phyloP scores from a whole-genome alignment of 2,888 invertebrate species.

The Cyclophora albipunctata region DNA sequence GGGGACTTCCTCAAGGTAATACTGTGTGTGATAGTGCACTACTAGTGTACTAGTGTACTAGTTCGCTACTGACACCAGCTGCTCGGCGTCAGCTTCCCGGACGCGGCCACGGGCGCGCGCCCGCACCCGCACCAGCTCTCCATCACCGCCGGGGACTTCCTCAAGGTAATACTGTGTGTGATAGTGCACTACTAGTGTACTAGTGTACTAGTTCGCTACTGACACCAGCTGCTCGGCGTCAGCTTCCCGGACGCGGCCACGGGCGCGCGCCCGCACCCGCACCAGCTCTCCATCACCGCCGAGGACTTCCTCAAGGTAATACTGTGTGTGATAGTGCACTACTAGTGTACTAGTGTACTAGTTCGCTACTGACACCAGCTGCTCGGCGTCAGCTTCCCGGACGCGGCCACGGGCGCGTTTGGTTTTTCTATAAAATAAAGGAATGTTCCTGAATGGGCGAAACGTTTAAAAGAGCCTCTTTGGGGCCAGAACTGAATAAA shows the following conservation, averaged over 20 bases:
- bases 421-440: too few relatives aligned
- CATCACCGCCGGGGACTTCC: conserved; percentile 98
- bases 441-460: too few relatives aligned
- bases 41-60: too few relatives aligned
- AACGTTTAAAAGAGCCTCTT: too few relatives aligned
- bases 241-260: conserved; percentile 91
- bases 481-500: too few relatives aligned
- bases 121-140: conserved; percentile 80
- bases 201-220: too few relatives aligned
- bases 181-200: too few relatives aligned
- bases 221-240: conserved; percentile 85
- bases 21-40: background rate
- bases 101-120: conserved; percentile 63
- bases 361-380: too few relatives aligned
- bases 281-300: conserved; percentile 94
- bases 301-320: conserved; percentile 95
- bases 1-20: conserved; percentile 95
- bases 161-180: conserved; percentile 79
- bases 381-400: conserved; percentile 87
- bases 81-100: conserved; percentile 87
- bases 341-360: too few relatives aligned
- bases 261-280: conserved; percentile 34
- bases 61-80: conserved; percentile 78
- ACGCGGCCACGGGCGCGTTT: conserved; percentile 73
- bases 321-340: too few relatives aligned